Evolutionary conservation across 2,113 vertebrate species (phyloP).

Genomic region (Dinomys branickii): DNA sequence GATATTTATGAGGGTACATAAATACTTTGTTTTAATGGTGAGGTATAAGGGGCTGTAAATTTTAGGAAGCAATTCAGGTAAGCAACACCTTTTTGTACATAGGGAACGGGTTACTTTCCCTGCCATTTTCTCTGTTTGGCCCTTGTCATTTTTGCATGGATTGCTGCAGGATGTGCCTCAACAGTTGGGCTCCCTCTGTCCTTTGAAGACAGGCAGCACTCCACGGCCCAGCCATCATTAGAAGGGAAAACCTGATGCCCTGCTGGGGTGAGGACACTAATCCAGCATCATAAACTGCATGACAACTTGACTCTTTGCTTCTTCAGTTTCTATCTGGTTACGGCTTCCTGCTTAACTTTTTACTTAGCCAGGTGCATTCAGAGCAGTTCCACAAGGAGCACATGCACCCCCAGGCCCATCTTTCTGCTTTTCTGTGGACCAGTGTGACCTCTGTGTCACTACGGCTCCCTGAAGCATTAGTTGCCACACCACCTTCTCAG

Average conservation of each 20-base stretch:
- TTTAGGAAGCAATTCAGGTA: constrained; percentile 53
- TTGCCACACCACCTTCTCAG: background rate
- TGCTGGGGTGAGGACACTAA: background rate
- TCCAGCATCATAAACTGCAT: background rate
- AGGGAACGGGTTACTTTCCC: background rate
- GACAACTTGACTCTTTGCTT: background rate
- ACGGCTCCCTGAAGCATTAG: background rate
- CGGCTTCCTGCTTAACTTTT: background rate
- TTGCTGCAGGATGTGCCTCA: background rate
- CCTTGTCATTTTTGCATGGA: background rate
- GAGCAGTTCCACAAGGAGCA: background rate
- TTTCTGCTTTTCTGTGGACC: background rate
- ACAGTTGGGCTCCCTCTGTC: background rate
- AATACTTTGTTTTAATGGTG: constrained; percentile 16
- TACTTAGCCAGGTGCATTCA: background rate
- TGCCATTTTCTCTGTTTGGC: background rate
- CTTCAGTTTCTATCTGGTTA: background rate
- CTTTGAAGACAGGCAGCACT: background rate
- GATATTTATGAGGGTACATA: background rate
- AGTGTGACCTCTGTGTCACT: no score
- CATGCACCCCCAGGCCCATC: background rate
- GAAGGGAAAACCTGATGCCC: background rate
- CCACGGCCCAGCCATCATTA: background rate
- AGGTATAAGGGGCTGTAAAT: constrained; percentile 50
- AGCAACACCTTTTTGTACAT: constrained; percentile 24